Percentiles rank a stretch among this genome's conserved stretches.
These are phyloP conservation scores for Oligia fasciuncula DNA, from an alignment of 2,888 invertebrate genomes.

Conservation along the genomic window DNA sequence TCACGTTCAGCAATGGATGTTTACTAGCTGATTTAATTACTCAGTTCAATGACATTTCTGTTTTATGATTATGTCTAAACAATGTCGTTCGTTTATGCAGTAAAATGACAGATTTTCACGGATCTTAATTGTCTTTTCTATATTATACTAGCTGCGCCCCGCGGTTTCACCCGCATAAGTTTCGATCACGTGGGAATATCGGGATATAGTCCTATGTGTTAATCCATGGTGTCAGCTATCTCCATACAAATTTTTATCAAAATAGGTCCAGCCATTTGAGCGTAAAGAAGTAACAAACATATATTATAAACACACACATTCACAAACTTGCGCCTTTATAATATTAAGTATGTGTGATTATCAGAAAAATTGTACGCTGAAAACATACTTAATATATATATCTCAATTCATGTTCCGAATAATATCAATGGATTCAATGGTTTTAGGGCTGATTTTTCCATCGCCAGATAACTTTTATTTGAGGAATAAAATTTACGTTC, in stretches of 20 bases:
- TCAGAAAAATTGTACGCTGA: neutral
- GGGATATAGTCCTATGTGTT: too few relatives aligned
- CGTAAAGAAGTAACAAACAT: too few relatives aligned
- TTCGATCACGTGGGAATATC: too few relatives aligned
- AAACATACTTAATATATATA: neutral
- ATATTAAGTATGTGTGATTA: neutral
- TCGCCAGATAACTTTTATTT: too few relatives aligned
- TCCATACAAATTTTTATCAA: too few relatives aligned
- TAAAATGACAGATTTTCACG: neutral
- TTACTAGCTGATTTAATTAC: conserved; percentile 45
- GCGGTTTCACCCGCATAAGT: too few relatives aligned
- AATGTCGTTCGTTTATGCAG: conserved; percentile 14
- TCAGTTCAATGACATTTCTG: conserved; percentile 43
- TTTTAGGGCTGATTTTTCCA: neutral
- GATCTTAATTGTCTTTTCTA: neutral
- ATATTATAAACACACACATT: too few relatives aligned
- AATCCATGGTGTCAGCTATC: too few relatives aligned
- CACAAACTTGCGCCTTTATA: too few relatives aligned
- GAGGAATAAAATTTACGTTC: too few relatives aligned
- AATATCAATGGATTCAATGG: neutral
- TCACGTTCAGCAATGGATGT: conserved; percentile 37
- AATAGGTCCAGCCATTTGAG: too few relatives aligned
- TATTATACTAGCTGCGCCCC: neutral
- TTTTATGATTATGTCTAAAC: conserved; percentile 17
- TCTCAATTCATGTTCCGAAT: neutral